Conservation (phyloP, 2,113 vertebrate species). For the Lipophrys pholis region DNA sequence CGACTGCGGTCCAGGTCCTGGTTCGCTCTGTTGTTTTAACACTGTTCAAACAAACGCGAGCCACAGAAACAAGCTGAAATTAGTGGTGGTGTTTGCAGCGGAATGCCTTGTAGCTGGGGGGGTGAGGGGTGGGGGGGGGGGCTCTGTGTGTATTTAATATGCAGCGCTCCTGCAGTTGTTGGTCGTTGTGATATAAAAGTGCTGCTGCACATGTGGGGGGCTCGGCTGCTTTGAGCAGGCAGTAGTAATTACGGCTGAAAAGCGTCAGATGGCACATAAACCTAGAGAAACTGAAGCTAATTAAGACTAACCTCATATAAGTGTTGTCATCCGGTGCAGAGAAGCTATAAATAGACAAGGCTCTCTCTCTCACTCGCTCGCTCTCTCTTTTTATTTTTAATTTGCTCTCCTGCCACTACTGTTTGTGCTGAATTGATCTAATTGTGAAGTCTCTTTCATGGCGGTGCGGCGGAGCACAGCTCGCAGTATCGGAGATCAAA, state of each 20-base stretch:
- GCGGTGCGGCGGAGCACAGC: slow-evolving; percentile 27
- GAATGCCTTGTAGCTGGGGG: not conserved
- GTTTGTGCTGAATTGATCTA: slow-evolving; percentile 66
- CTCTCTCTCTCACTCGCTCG: not conserved
- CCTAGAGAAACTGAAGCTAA: slow-evolving; percentile 47
- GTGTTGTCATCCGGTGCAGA: slow-evolving; percentile 34
- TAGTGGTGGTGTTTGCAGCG: not conserved
- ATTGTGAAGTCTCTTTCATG: slow-evolving; percentile 73
- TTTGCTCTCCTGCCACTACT: slow-evolving; percentile 33
- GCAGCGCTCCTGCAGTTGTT: slow-evolving; percentile 22
- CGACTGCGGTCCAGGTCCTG: not conserved
- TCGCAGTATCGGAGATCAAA: slow-evolving; percentile 55
- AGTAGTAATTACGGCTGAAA: slow-evolving; percentile 50
- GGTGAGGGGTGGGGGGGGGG: too few species aligned
- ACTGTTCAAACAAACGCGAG: not conserved
- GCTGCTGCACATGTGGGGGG: slow-evolving; percentile 5
- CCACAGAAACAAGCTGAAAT: not conserved
- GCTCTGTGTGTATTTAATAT: slow-evolving; percentile 25
- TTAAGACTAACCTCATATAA: slow-evolving; percentile 43
- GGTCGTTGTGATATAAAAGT: slow-evolving; percentile 30
- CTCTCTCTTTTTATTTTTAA: slow-evolving; percentile 2
- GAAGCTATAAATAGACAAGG: slow-evolving; percentile 42
- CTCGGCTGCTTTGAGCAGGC: slow-evolving; percentile 12
- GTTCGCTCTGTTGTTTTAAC: not conserved
- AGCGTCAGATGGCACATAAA: slow-evolving; percentile 42